Evolutionary conservation across 2,888 invertebrate species (phyloP).

Genomic region (Matsumyia berberina): DNA sequence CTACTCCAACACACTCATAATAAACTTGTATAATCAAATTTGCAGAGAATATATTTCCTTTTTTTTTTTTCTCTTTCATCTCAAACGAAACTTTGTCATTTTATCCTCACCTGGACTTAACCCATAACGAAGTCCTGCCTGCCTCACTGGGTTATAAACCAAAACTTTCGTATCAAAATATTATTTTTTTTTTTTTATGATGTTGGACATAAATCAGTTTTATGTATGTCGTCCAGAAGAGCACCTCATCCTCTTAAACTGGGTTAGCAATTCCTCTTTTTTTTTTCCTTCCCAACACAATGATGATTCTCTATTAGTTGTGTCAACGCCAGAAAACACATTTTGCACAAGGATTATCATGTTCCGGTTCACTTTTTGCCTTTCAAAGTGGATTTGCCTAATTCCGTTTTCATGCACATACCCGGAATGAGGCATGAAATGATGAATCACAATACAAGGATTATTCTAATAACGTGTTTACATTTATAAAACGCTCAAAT

Average conservation of each 20-base stretch:
- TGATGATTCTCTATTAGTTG: constrained; percentile 13
- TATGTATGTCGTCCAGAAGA: constrained; percentile 7
- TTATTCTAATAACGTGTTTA: constrained; percentile 38
- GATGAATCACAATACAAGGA: constrained; percentile 23
- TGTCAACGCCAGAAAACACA: constrained; percentile 29
- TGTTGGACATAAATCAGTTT: constrained; percentile 36
- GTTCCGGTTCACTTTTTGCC: constrained; percentile 15
- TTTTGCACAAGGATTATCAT: constrained; percentile 39
- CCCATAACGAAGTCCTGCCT: constrained; percentile 5
- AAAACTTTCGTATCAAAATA: constrained; percentile 3
- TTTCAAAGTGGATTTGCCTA: constrained; percentile 23
- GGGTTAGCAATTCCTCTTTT: constrained; percentile 5
- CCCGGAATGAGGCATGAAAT: background rate
- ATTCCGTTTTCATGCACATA: background rate
- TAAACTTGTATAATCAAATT: background rate
- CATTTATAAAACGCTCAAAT: constrained; percentile 26
- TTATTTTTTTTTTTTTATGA: background rate
- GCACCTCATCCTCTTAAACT: constrained; percentile 1
- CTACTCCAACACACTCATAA: background rate
- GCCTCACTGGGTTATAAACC: background rate
- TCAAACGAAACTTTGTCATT: constrained; percentile 7
- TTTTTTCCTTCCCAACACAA: constrained; percentile 6
- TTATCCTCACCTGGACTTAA: constrained; percentile 25
- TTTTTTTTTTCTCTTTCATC: background rate
- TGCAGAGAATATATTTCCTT: background rate